Evolutionary conservation across 2,797 vertebrate genomes (phyloP), one percentile per base, ranked within the genome.

Genomic region (Sebastes miniatus): DNA sequence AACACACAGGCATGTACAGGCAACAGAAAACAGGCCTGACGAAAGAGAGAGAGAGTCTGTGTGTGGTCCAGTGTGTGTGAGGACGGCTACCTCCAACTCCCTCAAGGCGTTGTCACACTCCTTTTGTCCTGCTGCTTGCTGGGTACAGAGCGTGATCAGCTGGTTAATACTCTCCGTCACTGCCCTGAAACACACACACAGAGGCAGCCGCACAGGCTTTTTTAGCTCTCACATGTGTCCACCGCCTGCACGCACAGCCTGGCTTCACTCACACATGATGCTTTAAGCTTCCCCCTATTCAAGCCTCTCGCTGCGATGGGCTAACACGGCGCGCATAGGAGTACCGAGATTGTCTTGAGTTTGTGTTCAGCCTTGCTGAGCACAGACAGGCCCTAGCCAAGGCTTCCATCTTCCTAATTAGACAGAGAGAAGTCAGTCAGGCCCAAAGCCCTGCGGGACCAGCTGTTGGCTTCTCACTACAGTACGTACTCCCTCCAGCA

Each of bases 101-200:
- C 98, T 96, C 84, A 99, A 95, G 69, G 98, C 98, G 1, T 99
- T 99, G 91, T 99, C 98, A 90, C 98, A 99, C 91, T 99, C 98
- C 91, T 97, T 99, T 94, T 99, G 98, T 83, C 98, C 98, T 0
- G 98, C 98, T 56, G 98, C 98, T 92, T 99, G 98, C 84, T 99
- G 98, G 43, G 98, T 99, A 69, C 98, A 99, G 90, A 99, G 91
- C 0, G 97, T 99, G 94, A 99, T 99, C 85, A 99, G 96, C 91
- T 99, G 98, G 91, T 99, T 99, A 94, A 99, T 99, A 83, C 98
- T 99, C 93, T 99, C 98, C 0, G 98, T 99, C 92, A 99, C 98
- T 14, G 98, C 97, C 95, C 98, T 99, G 94, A 54, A 84, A 96
- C 65, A 95, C 86, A 52, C 18, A 94, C 70, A 95, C 86, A 52